A percentile compares a stretch with the other conserved stretches of the same genome.
Evolutionary conservation across 2,888 invertebrate genomes (phyloP).

Genomic region (Phasia obesa): DNA sequence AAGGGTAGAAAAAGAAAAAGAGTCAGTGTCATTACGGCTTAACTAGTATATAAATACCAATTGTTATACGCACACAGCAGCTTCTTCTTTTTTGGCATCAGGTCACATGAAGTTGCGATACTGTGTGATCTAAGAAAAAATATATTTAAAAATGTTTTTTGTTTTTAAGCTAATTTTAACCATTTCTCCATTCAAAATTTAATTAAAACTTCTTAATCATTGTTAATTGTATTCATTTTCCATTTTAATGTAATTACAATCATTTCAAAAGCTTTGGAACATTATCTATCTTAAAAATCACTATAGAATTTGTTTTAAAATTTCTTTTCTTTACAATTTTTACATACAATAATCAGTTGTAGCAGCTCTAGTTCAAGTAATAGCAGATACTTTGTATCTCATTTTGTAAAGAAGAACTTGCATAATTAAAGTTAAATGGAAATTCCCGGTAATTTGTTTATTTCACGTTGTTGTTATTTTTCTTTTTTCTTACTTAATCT

Average conservation of each 20-base stretch:
- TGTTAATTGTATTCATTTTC: constrained; percentile 3
- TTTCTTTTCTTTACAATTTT: constrained; percentile 6
- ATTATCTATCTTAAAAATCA: not conserved
- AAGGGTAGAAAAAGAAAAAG: too few relatives aligned
- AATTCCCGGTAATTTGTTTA: constrained; percentile 50
- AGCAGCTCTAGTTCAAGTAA: too few relatives aligned
- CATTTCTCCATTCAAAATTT: not conserved
- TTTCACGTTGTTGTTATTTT: not conserved
- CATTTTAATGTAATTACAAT: constrained; percentile 12
- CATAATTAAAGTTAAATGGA: constrained; percentile 38
- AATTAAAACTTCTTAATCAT: constrained; percentile 16
- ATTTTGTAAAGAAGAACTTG: constrained; percentile 23
- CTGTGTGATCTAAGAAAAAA: too few relatives aligned
- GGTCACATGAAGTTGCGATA: too few relatives aligned
- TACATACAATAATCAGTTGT: constrained; percentile 7
- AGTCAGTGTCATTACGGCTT: too few relatives aligned
- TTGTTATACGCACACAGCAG: too few relatives aligned
- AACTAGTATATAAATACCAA: too few relatives aligned
- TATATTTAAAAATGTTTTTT: not conserved
- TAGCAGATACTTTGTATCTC: not conserved
- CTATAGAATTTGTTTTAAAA: not conserved
- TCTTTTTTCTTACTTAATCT: not conserved
- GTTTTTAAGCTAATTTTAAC: not conserved
- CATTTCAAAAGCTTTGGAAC: not conserved
- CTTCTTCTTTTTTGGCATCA: too few relatives aligned